Evolutionary conservation across 2,797 vertebrate species (phyloP).

Genomic region (Remorina albescens): DNA sequence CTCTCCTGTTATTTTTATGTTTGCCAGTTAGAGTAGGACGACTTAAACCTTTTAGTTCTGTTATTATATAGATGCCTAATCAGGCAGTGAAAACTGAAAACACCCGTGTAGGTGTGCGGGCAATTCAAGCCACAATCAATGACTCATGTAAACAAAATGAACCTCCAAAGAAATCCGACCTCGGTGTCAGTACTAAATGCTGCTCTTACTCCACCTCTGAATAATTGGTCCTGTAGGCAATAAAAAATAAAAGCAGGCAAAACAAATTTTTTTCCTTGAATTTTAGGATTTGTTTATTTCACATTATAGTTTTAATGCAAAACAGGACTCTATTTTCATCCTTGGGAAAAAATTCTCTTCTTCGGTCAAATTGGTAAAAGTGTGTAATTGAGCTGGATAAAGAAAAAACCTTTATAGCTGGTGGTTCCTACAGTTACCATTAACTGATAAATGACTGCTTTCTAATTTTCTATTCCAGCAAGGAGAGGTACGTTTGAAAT

Average conservation of each 20-base stretch:
- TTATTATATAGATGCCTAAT: conserved; percentile 2
- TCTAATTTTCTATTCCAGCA: conserved; percentile 83
- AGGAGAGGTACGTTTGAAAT: conserved; percentile 99
- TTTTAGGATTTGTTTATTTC: neutral
- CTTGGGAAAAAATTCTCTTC: neutral
- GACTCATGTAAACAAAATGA: conserved; percentile 5
- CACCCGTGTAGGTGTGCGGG: neutral
- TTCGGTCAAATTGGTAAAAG: neutral
- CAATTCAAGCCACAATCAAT: neutral
- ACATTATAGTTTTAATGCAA: neutral
- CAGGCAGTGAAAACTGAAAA: conserved; percentile 1
- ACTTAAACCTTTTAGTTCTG: neutral
- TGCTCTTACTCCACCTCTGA: neutral
- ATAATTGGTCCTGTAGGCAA: neutral
- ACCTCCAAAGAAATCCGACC: neutral
- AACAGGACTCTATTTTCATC: neutral
- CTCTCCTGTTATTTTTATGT: neutral
- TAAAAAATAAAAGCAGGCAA: neutral
- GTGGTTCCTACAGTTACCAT: neutral
- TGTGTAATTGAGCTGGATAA: neutral
- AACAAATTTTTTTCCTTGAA: neutral
- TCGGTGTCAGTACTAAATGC: neutral
- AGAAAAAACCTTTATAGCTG: neutral
- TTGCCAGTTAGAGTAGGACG: neutral
- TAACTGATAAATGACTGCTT: neutral